These are phyloP conservation scores for Ceratoteleas bidentatus DNA, from an alignment of 1,140 invertebrate genomes.

Conservation along the genomic window DNA sequence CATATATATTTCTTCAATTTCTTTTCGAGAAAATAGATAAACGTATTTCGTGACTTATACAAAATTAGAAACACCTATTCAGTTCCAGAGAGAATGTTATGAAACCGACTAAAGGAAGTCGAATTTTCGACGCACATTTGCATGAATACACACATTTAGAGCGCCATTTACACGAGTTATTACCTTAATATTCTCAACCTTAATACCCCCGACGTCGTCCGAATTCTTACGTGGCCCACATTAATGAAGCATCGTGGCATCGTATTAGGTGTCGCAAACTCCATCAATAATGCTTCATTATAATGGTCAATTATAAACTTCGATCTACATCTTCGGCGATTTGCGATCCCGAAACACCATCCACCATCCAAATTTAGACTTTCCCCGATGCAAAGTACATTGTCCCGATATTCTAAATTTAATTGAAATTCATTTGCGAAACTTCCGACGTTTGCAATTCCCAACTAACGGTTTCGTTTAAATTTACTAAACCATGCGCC, in stretches of 20 bases:
- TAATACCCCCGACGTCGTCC: no score
- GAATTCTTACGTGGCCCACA: background rate
- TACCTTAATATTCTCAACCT: background rate
- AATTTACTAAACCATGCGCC: no score
- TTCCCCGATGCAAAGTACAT: background rate
- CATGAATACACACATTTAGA: no score
- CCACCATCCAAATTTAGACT: background rate
- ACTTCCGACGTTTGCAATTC: background rate
- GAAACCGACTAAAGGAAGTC: background rate
- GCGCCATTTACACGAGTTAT: no score
- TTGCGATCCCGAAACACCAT: background rate
- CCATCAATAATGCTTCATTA: background rate
- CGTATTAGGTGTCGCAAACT: background rate
- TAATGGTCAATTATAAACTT: slow-evolving; percentile 1
- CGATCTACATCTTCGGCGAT: background rate
- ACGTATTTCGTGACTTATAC: background rate
- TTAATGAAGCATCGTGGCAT: background rate
- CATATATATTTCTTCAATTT: background rate
- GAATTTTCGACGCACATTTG: no score
- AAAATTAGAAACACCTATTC: background rate
- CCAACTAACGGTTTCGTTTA: background rate
- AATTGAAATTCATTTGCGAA: background rate
- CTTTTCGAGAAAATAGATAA: background rate
- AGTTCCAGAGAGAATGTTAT: background rate
- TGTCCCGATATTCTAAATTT: background rate